phyloP scores from a whole-genome alignment of 2,888 invertebrate species.

The Stenodema calcarata region DNA sequence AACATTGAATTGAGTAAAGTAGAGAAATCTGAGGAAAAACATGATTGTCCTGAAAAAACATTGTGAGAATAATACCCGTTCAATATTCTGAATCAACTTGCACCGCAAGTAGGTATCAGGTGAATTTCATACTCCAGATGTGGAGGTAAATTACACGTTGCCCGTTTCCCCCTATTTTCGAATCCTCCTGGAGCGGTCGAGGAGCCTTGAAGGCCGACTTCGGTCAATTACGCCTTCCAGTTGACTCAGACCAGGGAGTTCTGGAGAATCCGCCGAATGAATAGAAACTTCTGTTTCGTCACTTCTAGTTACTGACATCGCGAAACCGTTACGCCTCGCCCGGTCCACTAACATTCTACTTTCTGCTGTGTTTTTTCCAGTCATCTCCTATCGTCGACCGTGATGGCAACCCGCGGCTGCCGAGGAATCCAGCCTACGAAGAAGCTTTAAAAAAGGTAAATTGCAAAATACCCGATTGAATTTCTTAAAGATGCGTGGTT shows the following conservation, averaged over 20 bases:
- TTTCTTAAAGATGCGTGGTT: no score
- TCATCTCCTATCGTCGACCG: slow-evolving; percentile 17
- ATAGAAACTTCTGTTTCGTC: background rate
- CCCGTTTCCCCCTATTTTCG: no score
- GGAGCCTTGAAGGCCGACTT: background rate
- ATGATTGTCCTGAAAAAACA: no score
- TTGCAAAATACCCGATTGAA: no score
- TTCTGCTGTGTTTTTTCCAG: slow-evolving; percentile 1
- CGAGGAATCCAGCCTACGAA: slow-evolving; percentile 3
- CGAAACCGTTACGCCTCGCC: background rate
- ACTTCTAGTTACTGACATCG: background rate
- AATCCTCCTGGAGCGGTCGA: background rate
- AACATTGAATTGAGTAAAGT: no score
- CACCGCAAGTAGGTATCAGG: no score
- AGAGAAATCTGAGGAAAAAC: no score
- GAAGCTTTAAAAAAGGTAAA: slow-evolving; percentile 39
- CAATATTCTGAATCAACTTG: no score
- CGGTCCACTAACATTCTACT: background rate
- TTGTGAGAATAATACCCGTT: no score
- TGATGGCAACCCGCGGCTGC: slow-evolving; percentile 12
- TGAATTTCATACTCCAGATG: no score
- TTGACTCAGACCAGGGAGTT: background rate
- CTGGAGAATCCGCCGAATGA: background rate
- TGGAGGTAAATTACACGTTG: no score
- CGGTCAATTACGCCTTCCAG: background rate